These are phyloP conservation scores for Aphodius sticticus DNA, from an alignment of 2,888 invertebrate genomes.

Conservation along the genomic window DNA sequence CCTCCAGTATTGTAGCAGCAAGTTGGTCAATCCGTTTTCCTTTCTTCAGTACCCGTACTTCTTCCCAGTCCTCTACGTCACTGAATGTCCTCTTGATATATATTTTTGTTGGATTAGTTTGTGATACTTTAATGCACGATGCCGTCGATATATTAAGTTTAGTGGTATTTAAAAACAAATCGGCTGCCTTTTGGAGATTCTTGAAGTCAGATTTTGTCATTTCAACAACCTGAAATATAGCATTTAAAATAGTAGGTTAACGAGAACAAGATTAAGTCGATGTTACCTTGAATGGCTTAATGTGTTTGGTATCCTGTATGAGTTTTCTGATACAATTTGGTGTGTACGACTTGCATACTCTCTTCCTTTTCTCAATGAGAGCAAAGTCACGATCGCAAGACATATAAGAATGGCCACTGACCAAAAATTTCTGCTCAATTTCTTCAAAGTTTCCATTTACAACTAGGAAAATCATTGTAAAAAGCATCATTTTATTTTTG, in stretches of 20 bases:
- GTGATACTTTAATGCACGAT: neutral
- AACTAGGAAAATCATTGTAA: slow-evolving; percentile 5
- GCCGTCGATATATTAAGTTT: too few relatives aligned
- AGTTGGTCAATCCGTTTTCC: too few relatives aligned
- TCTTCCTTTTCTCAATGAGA: slow-evolving; percentile 20
- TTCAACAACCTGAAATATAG: too few relatives aligned
- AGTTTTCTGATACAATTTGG: neutral
- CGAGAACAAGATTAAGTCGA: neutral
- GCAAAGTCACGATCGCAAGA: neutral
- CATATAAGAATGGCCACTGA: too few relatives aligned
- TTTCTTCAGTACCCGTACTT: too few relatives aligned
- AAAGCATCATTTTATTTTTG: slow-evolving; percentile 26
- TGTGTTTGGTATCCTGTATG: neutral
- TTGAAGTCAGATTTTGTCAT: too few relatives aligned
- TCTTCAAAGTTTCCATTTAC: neutral
- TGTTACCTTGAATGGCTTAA: neutral
- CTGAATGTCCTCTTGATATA: neutral
- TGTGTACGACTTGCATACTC: neutral
- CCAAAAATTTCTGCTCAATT: too few relatives aligned
- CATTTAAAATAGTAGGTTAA: too few relatives aligned
- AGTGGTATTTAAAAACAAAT: too few relatives aligned
- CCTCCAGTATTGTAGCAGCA: too few relatives aligned
- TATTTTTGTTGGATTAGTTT: neutral
- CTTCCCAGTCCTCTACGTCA: too few relatives aligned
- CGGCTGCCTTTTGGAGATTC: neutral